These are phyloP conservation scores for Perithous albicinctus DNA, from an alignment of 2,888 invertebrate species.

Conservation along the genomic window DNA sequence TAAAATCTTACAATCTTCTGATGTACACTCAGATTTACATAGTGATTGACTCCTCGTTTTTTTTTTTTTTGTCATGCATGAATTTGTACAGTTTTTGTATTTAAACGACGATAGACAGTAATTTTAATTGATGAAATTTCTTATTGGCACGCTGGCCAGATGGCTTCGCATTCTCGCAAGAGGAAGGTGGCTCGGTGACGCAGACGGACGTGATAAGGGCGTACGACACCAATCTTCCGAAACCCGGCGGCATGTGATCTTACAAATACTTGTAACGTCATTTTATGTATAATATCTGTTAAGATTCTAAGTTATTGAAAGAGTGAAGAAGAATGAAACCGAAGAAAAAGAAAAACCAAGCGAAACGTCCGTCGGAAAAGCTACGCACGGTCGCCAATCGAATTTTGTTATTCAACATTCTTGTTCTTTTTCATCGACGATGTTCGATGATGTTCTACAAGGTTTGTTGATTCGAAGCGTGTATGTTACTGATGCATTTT, in stretches of 20 bases:
- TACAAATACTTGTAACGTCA: conserved; percentile 70
- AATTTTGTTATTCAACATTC: neutral
- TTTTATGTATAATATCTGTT: conserved; percentile 60
- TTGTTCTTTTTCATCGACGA: conserved; percentile 1
- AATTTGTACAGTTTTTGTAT: conserved; percentile 16
- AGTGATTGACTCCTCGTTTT: too few species aligned
- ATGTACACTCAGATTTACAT: too few species aligned
- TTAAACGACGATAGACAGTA: neutral
- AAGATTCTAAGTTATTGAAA: conserved; percentile 31
- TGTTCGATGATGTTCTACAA: conserved; percentile 13
- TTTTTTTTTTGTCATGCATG: conserved; percentile 30
- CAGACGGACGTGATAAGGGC: conserved; percentile 98
- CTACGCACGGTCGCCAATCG: conserved; percentile 46
- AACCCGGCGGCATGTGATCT: conserved; percentile 90
- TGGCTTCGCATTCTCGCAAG: conserved; percentile 99
- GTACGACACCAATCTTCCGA: conserved; percentile 96
- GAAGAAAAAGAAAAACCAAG: conserved; percentile 22
- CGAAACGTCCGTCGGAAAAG: conserved; percentile 25
- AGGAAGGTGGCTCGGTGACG: conserved; percentile 97
- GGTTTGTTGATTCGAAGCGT: conserved; percentile 38
- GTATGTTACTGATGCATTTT: conserved; percentile 56
- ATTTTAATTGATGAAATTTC: conserved; percentile 42
- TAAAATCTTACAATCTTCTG: too few species aligned
- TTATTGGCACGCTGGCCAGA: conserved; percentile 86
- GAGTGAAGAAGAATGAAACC: conserved; percentile 1